phyloP scores from a whole-genome alignment of 2,888 invertebrate genomes.

The Tipula lateralis region DNA sequence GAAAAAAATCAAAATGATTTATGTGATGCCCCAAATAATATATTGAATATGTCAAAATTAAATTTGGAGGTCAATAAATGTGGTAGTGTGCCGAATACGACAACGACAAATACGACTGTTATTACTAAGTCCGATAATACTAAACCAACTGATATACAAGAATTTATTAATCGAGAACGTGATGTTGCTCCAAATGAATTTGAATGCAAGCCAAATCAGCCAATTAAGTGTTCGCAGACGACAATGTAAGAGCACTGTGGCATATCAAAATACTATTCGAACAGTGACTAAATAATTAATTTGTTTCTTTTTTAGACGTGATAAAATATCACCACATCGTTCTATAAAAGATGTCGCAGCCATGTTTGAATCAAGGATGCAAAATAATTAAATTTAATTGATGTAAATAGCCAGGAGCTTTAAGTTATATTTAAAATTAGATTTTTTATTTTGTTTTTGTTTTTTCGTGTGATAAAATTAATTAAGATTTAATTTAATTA shows the following conservation, averaged over 20 bases:
- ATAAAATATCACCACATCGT: slow-evolving; percentile 65
- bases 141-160: background rate
- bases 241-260: background rate
- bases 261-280: background rate
- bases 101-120: background rate
- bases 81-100: background rate
- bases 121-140: background rate
- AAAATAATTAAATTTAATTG: slow-evolving; percentile 44
- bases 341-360: slow-evolving; percentile 79
- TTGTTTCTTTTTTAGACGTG: slow-evolving; percentile 53
- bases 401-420: slow-evolving; percentile 11
- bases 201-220: background rate
- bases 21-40: slow-evolving; percentile 31
- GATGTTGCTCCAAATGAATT: slow-evolving; percentile 38
- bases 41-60: slow-evolving; percentile 33
- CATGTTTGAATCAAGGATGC: slow-evolving; percentile 70
- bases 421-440: background rate
- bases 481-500: slow-evolving; percentile 11
- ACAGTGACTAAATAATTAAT: background rate
- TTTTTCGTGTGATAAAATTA: background rate
- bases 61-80: background rate
- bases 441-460: background rate
- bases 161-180: slow-evolving; percentile 32
- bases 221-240: background rate
- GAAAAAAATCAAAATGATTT: slow-evolving; percentile 49